Percentiles rank a stretch among this genome's conserved stretches.
phyloP scores from a whole-genome alignment of 2,113 vertebrate genomes.

The Chascanopsetta lugubris region DNA sequence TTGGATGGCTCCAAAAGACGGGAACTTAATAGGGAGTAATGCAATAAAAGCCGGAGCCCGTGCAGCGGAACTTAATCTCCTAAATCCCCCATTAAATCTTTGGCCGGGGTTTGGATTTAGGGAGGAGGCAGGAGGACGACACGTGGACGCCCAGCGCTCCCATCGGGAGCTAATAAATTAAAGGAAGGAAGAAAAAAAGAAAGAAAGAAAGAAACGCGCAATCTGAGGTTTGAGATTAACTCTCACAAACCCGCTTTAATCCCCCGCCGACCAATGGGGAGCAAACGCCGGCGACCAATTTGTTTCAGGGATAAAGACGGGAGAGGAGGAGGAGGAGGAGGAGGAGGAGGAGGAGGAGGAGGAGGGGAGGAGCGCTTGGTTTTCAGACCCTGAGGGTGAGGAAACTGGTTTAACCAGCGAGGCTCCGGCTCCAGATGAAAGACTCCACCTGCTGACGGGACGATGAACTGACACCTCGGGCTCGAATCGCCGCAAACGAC shows the following conservation, averaged over 20 bases:
- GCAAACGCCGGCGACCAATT: neutral
- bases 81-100: constrained; percentile 74
- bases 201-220: constrained; percentile 22
- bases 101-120: constrained; percentile 63
- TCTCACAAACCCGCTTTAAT: constrained; percentile 64
- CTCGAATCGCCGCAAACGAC: too few species aligned
- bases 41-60: constrained; percentile 64
- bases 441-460: neutral
- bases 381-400: constrained; percentile 7
- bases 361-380: neutral
- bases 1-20: constrained; percentile 55
- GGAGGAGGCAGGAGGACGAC: constrained; percentile 59
- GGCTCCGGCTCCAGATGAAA: neutral
- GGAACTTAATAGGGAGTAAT: constrained; percentile 66
- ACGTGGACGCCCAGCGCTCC: constrained; percentile 60
- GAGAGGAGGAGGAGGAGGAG: too few species aligned
- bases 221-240: constrained; percentile 72
- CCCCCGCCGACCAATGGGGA: constrained; percentile 59
- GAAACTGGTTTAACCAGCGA: constrained; percentile 34
- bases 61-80: constrained; percentile 72
- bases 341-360: neutral
- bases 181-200: constrained; percentile 2
- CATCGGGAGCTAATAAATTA: constrained; percentile 71
- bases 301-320: neutral
- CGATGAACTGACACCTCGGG: too few species aligned